Evolutionary conservation across 2,797 vertebrate genomes (phyloP).

Genomic region (Adrianichthys oophorus): DNA sequence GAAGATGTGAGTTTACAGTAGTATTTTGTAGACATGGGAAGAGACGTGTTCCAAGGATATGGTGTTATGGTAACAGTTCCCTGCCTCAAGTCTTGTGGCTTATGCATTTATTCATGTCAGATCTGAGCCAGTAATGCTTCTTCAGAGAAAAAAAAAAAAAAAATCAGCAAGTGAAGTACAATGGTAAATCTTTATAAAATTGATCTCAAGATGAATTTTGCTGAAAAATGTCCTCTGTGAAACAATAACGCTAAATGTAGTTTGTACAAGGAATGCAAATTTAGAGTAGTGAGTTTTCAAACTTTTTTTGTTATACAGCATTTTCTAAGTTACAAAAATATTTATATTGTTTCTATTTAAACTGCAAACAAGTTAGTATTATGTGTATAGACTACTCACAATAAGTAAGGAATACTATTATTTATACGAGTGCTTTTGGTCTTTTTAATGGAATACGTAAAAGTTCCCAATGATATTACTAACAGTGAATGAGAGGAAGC

Average conservation of each 20-base stretch:
- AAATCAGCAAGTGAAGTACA: slow-evolving; percentile 9
- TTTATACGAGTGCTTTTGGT: too few relatives aligned
- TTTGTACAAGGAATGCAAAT: slow-evolving; percentile 14
- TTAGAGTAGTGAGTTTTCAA: slow-evolving; percentile 6
- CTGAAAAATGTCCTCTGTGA: slow-evolving; percentile 7
- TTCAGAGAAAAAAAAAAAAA: neutral
- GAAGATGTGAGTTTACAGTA: neutral
- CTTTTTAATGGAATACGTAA: too few relatives aligned
- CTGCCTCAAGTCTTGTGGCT: slow-evolving; percentile 6
- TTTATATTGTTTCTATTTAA: neutral
- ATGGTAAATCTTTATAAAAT: neutral
- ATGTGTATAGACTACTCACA: too few relatives aligned
- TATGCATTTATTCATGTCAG: slow-evolving; percentile 17
- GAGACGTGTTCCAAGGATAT: slow-evolving; percentile 4
- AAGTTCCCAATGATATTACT: too few relatives aligned
- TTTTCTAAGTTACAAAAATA: neutral
- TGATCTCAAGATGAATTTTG: slow-evolving; percentile 2
- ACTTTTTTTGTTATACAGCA: too few relatives aligned
- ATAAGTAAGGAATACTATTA: too few relatives aligned
- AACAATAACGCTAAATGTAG: slow-evolving; percentile 19
- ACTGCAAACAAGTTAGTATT: neutral
- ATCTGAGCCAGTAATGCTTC: slow-evolving; percentile 1
- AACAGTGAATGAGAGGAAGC: too few relatives aligned
- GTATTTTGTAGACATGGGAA: neutral
- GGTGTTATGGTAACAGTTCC: neutral